phyloP scores from a whole-genome alignment of 2,888 invertebrate genomes.

The Melipona bicolor region DNA sequence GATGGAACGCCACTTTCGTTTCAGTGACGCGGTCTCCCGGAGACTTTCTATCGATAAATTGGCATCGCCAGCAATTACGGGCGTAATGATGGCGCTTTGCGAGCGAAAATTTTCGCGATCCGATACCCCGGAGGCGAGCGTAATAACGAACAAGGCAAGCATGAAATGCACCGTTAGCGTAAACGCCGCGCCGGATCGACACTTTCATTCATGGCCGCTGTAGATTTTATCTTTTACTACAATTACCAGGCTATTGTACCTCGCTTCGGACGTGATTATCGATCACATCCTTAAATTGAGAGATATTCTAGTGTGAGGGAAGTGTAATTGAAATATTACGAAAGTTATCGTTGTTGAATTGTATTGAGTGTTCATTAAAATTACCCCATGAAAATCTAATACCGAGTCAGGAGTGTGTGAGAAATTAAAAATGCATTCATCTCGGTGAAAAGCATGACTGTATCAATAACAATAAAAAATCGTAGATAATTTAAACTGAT shows the following conservation, averaged over 20 bases:
- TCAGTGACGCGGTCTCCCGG: conserved; percentile 42
- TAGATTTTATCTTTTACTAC: conserved; percentile 8
- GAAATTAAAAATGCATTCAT: no score
- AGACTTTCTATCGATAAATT: conserved; percentile 63
- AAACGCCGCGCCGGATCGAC: conserved; percentile 8
- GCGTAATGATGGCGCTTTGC: conserved; percentile 23
- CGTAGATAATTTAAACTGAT: no score
- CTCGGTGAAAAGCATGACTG: no score
- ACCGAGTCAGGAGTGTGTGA: no score
- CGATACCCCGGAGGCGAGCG: neutral
- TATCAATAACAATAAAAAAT: no score
- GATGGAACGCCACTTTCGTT: conserved; percentile 53
- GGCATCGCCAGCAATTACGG: conserved; percentile 45
- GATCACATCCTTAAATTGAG: neutral
- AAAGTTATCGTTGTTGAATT: no score
- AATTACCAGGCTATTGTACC: conserved; percentile 23
- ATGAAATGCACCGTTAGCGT: conserved; percentile 27
- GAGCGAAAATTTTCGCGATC: conserved; percentile 30
- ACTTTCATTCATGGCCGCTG: conserved; percentile 32
- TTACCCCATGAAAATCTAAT: no score
- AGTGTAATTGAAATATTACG: no score
- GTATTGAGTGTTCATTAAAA: no score
- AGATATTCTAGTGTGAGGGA: no score
- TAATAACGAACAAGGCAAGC: conserved; percentile 36
- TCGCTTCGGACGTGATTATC: neutral